Evolutionary conservation across 2,113 vertebrate species (phyloP).

Genomic region (Bagarius yarrelli): DNA sequence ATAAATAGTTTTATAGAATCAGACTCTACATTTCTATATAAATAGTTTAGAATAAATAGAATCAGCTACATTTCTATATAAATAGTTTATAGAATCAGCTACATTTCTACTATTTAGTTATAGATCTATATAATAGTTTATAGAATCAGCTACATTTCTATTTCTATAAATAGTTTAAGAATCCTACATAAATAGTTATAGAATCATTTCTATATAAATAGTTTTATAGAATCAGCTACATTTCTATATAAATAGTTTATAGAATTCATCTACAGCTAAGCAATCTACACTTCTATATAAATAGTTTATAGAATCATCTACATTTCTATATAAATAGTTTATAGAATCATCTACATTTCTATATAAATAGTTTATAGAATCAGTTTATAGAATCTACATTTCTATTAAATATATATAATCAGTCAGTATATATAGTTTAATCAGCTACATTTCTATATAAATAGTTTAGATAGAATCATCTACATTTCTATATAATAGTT

Average conservation of each 20-base stretch:
- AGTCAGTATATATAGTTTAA: neutral
- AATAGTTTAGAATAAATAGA: neutral
- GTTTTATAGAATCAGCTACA: fast-evolving
- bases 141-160: no score
- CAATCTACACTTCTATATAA: no score
- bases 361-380: no score
- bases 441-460: fast-evolving
- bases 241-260: neutral
- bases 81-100: neutral
- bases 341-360: neutral
- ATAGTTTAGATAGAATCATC: neutral
- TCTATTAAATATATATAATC: no score
- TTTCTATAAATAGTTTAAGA: no score
- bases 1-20: no score
- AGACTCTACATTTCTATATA: neutral
- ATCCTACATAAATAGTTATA: no score
- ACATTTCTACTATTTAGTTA: neutral
- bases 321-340: neutral
- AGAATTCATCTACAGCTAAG: no score
- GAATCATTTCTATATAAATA: no score
- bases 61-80: fast-evolving
- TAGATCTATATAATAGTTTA: no score
- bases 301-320: neutral
- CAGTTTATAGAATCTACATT: no score
- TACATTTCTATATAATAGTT: no score